Conservation (phyloP, 2,888 invertebrate species). For the Phorcus lineatus region DNA sequence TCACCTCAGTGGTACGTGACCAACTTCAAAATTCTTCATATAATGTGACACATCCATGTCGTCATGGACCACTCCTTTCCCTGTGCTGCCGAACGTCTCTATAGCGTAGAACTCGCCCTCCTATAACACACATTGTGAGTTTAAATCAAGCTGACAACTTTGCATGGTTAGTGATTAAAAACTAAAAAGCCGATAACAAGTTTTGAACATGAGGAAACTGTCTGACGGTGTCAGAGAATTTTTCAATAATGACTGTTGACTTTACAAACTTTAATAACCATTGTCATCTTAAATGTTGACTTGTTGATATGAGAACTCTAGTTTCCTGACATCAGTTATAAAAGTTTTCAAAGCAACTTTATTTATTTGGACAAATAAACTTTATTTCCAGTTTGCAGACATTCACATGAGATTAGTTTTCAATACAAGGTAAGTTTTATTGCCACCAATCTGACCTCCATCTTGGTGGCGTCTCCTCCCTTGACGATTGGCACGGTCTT, state of each 20-base stretch:
- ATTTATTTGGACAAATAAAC: neutral
- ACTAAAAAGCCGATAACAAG: too few relatives aligned
- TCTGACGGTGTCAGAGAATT: too few relatives aligned
- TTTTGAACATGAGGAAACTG: too few relatives aligned
- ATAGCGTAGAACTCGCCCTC: conserved; percentile 99
- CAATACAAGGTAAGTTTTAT: too few relatives aligned
- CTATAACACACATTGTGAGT: conserved; percentile 54
- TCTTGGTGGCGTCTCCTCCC: conserved; percentile 96
- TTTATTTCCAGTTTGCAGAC: too few relatives aligned
- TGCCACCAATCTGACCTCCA: conserved; percentile 82
- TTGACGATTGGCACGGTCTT: conserved; percentile 99
- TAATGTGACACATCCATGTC: conserved; percentile 99
- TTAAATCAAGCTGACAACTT: neutral
- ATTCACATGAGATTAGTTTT: too few relatives aligned
- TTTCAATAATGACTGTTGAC: too few relatives aligned
- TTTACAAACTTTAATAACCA: too few relatives aligned
- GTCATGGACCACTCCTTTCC: conserved; percentile 91
- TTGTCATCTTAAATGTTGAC: too few relatives aligned
- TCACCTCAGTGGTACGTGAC: conserved; percentile 90
- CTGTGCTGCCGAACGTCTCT: conserved; percentile 99
- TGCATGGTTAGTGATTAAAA: neutral
- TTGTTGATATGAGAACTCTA: too few relatives aligned
- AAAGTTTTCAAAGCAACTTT: too few relatives aligned
- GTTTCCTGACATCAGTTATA: too few relatives aligned
- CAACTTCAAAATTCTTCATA: conserved; percentile 97